Evolutionary conservation across 2,888 invertebrate genomes (phyloP).

Genomic region (Venusia cambrica): DNA sequence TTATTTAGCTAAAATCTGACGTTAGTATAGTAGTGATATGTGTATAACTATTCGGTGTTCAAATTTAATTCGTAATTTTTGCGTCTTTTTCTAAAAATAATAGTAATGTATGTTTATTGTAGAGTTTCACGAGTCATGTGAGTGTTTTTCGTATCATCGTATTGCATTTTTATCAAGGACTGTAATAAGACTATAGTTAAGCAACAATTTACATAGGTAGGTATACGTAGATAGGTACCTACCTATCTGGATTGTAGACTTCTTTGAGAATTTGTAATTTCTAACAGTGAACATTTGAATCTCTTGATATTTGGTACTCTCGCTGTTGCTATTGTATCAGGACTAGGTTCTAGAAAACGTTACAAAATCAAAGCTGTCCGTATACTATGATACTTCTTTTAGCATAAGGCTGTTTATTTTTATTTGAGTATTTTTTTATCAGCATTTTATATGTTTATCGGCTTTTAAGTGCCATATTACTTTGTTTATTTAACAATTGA

Average conservation of each 20-base stretch:
- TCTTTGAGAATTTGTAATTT: constrained; percentile 1
- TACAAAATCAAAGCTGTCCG: constrained; percentile 3
- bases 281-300: constrained; percentile 8
- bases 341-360: background rate
- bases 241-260: no score
- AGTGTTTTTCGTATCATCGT: constrained; percentile 21
- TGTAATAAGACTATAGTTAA: constrained; percentile 41
- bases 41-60: constrained; percentile 65
- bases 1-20: constrained; percentile 76
- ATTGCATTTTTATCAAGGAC: constrained; percentile 19
- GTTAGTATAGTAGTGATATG: constrained; percentile 58
- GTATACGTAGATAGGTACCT: no score
- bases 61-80: constrained; percentile 50
- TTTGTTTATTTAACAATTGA: constrained; percentile 7
- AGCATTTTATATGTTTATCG: constrained; percentile 4
- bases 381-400: constrained; percentile 3
- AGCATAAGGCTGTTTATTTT: constrained; percentile 3
- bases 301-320: constrained; percentile 10
- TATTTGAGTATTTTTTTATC: constrained; percentile 1
- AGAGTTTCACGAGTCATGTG: constrained; percentile 34
- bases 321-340: no score
- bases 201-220: no score
- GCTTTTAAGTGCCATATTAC: constrained; percentile 15
- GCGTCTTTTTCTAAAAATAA: constrained; percentile 27
- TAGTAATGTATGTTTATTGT: constrained; percentile 32